Percentiles rank a stretch among this genome's conserved stretches.
phyloP scores from a whole-genome alignment of 2,113 vertebrate species.

The Chaetodon trifascialis region DNA sequence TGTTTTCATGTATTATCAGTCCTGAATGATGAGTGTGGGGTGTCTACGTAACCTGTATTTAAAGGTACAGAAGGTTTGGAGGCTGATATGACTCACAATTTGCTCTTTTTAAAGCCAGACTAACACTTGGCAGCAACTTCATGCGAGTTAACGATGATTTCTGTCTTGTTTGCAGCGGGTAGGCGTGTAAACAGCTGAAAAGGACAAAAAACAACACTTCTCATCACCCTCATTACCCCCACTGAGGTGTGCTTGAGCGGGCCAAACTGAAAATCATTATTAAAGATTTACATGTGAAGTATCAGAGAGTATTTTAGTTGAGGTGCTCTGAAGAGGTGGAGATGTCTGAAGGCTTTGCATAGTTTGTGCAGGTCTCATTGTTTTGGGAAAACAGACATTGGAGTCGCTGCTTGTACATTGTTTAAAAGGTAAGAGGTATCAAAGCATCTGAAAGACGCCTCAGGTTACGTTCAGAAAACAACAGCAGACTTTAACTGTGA shows the following conservation, averaged over 20 bases:
- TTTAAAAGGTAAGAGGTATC: not conserved
- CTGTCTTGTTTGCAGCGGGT: too few species aligned
- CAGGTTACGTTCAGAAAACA: slow-evolving; percentile 7
- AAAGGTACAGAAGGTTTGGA: slow-evolving; percentile 1
- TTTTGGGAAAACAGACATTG: slow-evolving; percentile 4
- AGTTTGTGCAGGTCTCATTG: slow-evolving; percentile 5
- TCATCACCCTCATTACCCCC: too few species aligned
- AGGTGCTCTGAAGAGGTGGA: not conserved
- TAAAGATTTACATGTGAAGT: too few species aligned
- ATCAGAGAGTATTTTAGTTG: too few species aligned
- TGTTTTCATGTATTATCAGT: slow-evolving; percentile 37
- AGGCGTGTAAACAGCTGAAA: too few species aligned
- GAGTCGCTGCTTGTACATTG: not conserved
- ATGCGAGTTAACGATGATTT: too few species aligned
- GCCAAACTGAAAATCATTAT: too few species aligned
- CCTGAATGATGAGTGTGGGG: slow-evolving; percentile 26
- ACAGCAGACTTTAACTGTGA: slow-evolving; percentile 21
- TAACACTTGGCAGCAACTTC: too few species aligned
- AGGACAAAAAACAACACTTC: too few species aligned
- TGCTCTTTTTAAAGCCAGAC: too few species aligned
- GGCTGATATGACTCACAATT: too few species aligned
- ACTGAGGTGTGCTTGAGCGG: too few species aligned
- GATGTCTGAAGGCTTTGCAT: slow-evolving; percentile 8
- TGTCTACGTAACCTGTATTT: not conserved
- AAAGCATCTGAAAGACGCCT: slow-evolving; percentile 1